Evolutionary conservation across 2,113 vertebrate species (phyloP).

Genomic region (Falco punctatus): DNA sequence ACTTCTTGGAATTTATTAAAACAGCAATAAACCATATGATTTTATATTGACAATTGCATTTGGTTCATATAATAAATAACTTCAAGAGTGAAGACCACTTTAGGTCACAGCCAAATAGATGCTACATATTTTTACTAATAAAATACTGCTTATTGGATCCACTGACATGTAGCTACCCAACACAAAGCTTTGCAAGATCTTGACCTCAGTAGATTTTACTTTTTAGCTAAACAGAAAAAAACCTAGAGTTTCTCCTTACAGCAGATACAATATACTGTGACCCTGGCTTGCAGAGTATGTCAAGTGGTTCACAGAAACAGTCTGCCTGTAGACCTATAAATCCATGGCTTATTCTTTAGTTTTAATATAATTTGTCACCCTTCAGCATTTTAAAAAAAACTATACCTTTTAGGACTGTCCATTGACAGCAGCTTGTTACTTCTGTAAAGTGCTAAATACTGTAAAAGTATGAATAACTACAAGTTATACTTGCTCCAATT

Average conservation of each 20-base stretch:
- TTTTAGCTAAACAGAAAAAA: not conserved
- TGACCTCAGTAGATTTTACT: not conserved
- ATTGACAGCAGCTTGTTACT: not conserved
- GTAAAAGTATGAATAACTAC: constrained; percentile 20
- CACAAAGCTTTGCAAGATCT: not conserved
- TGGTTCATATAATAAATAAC: not conserved
- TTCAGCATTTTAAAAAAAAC: not conserved
- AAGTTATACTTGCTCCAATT: not conserved
- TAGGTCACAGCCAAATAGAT: not conserved
- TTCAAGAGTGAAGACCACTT: not conserved
- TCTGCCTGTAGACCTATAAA: not conserved
- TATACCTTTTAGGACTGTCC: not conserved
- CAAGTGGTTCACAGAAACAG: not conserved
- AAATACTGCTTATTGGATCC: not conserved
- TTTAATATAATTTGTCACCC: not conserved
- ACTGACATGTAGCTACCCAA: not conserved
- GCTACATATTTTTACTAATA: not conserved
- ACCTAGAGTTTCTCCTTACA: not conserved
- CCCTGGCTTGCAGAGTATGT: not conserved
- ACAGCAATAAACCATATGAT: not conserved
- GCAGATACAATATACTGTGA: not conserved
- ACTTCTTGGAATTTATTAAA: not conserved
- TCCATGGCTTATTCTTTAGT: not conserved
- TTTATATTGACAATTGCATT: not conserved
- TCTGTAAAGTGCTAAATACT: not conserved